Evolutionary conservation across 1,140 invertebrate genomes (phyloP), one percentile per base, ranked within the genome.

Genomic region (Acromyrmex charruanus): DNA sequence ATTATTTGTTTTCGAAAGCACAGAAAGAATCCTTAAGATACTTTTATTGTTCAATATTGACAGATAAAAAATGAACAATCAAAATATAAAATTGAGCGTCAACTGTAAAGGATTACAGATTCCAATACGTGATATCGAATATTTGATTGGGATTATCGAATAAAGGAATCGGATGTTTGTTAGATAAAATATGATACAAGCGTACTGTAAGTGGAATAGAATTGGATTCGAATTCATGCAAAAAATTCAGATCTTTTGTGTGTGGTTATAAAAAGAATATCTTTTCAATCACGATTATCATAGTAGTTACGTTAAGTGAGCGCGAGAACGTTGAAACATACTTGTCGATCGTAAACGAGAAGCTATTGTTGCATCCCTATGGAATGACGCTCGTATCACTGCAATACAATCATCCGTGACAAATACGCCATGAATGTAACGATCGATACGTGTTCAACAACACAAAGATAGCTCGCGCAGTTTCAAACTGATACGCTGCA

Each of bases 191-290:
- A 72, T 58, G 31, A 75, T 61, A 44, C 18, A 49, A 18, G 44
- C 21, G 16, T 39, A 68, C 28, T 44, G 25, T 81, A 80, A 81
- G 63, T 82, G 85, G 25, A 82, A 86, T 61, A 28, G 44, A 82
- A 86, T 81, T 80, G 84, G 63, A 77, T 81, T 55, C 35, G 5
- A 14, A 44, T 86, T 59, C 51, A 25, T 61, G 77, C 39, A 82
- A 81, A 86, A 86, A 68, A 25, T 59, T 28, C 10, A 35, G 16
- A 59, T 58, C 49, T 66, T 49, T 53, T 61, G 16, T 12, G 10
- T 55, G 77, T n/a, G 53, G 35, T 53, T 25, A 28, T 39, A 39
- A 69, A 81, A 58, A 25, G 25, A 69, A 81, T n/a, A 39, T 82
- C 63, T 69, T 61, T 69, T 31, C 77, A 39, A 86, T 82, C 65